Conservation (phyloP, 1,140 invertebrate species). For the Drosophila nigromelanica region DNA sequence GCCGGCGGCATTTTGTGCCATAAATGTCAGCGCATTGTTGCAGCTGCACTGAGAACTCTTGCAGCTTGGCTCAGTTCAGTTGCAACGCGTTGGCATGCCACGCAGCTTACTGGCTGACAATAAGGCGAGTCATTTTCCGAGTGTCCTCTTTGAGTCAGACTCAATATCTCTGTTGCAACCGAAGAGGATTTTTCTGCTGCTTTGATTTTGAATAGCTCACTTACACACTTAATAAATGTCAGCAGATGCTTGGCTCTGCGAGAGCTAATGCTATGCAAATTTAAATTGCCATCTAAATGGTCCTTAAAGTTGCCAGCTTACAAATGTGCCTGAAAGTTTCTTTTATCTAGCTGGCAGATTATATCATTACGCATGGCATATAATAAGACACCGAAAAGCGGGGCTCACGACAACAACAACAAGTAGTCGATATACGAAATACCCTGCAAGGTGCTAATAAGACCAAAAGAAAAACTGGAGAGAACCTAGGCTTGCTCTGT, state of each 20-base stretch:
- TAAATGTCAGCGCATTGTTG: conserved; percentile 77
- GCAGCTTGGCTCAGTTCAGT: conserved; percentile 40
- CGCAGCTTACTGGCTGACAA: conserved; percentile 52
- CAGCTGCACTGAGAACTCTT: conserved; percentile 45
- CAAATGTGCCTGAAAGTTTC: conserved; percentile 29
- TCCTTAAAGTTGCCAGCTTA: conserved; percentile 22
- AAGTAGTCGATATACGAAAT: neutral
- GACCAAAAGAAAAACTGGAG: too few species aligned
- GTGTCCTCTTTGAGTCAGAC: neutral
- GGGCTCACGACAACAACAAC: conserved; percentile 3
- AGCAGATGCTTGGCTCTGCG: conserved; percentile 7
- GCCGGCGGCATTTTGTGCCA: conserved; percentile 66
- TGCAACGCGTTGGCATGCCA: conserved; percentile 45
- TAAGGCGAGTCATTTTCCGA: conserved; percentile 37
- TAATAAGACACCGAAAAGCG: conserved; percentile 41
- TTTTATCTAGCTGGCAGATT: conserved; percentile 47
- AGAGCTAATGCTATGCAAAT: conserved; percentile 69
- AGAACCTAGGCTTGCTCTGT: too few species aligned
- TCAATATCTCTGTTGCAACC: conserved; percentile 20
- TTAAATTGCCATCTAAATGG: conserved; percentile 53
- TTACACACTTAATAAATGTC: conserved; percentile 73
- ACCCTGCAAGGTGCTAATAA: neutral
- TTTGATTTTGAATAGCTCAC: conserved; percentile 77
- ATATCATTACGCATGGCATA: conserved; percentile 59
- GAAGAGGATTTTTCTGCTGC: conserved; percentile 63